A percentile compares a stretch with the other conserved stretches of the same genome.
phyloP scores from a whole-genome alignment of 2,888 invertebrate species.

The Boloria euphrosyne region DNA sequence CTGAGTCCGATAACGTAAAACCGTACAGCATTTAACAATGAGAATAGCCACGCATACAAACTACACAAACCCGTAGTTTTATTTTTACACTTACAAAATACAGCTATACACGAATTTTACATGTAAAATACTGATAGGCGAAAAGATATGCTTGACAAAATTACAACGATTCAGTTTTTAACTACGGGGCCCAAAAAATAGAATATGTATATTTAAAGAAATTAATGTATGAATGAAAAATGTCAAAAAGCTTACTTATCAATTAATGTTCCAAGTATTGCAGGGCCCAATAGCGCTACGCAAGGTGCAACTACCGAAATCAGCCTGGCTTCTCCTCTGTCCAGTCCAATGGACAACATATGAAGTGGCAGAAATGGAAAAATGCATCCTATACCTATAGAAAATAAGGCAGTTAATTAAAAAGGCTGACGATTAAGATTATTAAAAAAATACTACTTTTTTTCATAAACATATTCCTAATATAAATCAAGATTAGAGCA shows the following conservation, averaged over 20 bases:
- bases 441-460: neutral
- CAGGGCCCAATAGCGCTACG: conserved; percentile 89
- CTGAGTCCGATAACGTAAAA: too few relatives aligned
- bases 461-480: neutral
- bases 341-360: conserved; percentile 88
- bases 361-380: conserved; percentile 91
- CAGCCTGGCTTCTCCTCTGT: conserved; percentile 87
- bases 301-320: conserved; percentile 91
- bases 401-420: conserved; percentile 20
- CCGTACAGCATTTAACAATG: too few relatives aligned
- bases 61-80: too few relatives aligned
- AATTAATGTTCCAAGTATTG: conserved; percentile 89
- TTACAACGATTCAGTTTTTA: too few relatives aligned
- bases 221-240: too few relatives aligned
- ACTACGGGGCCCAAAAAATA: neutral
- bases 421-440: neutral
- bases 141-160: too few relatives aligned
- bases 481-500: too few relatives aligned
- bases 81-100: too few relatives aligned
- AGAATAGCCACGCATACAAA: too few relatives aligned
- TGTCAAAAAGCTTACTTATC: conserved; percentile 81
- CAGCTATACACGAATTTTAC: too few relatives aligned
- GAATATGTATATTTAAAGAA: neutral
- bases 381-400: conserved; percentile 89
- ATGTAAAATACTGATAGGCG: too few relatives aligned